These are phyloP conservation scores for Trogon surrucura DNA, from an alignment of 2,113 vertebrate species.

Conservation along the genomic window DNA sequence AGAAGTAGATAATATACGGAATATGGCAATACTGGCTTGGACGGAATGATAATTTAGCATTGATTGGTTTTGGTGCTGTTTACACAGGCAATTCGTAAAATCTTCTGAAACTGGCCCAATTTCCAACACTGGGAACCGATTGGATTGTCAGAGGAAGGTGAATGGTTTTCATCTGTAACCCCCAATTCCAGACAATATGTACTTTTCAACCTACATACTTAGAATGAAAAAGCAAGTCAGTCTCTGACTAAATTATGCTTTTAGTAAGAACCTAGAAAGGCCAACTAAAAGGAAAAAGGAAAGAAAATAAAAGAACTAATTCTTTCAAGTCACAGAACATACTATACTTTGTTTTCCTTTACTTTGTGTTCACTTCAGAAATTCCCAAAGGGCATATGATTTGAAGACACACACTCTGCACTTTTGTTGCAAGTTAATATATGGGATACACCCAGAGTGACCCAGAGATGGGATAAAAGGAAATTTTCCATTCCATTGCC, in stretches of 20 bases:
- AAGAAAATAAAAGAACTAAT: background rate
- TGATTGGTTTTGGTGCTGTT: background rate
- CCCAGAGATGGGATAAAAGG: background rate
- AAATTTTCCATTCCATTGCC: constrained; percentile 49
- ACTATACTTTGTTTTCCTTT: constrained; percentile 3
- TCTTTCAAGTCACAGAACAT: background rate
- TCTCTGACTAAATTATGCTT: background rate
- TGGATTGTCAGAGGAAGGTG: background rate
- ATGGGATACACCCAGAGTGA: background rate
- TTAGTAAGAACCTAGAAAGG: background rate
- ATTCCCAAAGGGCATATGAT: background rate
- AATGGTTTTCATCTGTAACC: background rate
- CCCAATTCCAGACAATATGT: background rate
- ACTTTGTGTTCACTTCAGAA: background rate
- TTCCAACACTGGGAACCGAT: background rate
- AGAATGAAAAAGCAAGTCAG: background rate
- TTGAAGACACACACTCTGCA: background rate
- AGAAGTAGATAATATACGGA: background rate
- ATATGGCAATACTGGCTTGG: background rate
- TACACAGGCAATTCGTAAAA: background rate
- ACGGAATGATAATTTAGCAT: background rate
- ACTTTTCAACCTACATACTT: background rate
- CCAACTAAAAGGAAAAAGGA: background rate
- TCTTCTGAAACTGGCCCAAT: background rate
- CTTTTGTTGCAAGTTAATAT: background rate